Evolutionary conservation across 1,140 invertebrate species (phyloP), one percentile per base, ranked within the genome.

Genomic region (Oppia nitens): DNA sequence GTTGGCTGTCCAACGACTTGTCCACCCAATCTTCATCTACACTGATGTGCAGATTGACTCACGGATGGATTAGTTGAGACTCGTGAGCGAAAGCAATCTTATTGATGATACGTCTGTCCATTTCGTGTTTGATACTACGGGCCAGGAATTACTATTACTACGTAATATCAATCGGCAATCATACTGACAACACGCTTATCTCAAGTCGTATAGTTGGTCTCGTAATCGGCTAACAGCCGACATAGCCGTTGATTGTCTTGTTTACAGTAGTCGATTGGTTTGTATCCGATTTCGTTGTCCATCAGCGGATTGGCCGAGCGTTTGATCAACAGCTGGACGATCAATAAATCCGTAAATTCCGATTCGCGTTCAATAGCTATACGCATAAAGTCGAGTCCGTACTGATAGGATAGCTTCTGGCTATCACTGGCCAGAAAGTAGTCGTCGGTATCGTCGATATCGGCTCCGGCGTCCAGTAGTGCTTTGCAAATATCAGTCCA

Each of bases 41-140:
- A 3, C 55, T 65, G 1, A 68, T 48, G 48, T 66, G 63, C 11
- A 69, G 61, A 40, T 24, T 47, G 11, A 63, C 66, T 0, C 73
- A 71, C 47, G 68, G 66, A 65, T 74, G 67, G 28, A 82, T 70
- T 56, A 78, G 70, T 45, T 77, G 74, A 25, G 74, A 70, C 69
- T 82, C 80, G 62, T 82, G 78, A 45, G 81, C 81, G 57, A 76
- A 74, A 2, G 81, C 85, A 57, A 92, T 72, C 70, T 87, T 84
- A 73, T 84, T 88, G 1, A 92, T 81, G 2, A 92, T 83, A 53
- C 84, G 74, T 61, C 87, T 74, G 73, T 91, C 87, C 24, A 93
- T 87, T 54, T 66, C 64, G 60, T 66, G 59, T 51, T 67, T 67
- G 24, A 67, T 64, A 26, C 61, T 63, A 17, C 66, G 56, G 20